phyloP scores from a whole-genome alignment of 2,888 invertebrate species.

The Agrenia bidenticulata region DNA sequence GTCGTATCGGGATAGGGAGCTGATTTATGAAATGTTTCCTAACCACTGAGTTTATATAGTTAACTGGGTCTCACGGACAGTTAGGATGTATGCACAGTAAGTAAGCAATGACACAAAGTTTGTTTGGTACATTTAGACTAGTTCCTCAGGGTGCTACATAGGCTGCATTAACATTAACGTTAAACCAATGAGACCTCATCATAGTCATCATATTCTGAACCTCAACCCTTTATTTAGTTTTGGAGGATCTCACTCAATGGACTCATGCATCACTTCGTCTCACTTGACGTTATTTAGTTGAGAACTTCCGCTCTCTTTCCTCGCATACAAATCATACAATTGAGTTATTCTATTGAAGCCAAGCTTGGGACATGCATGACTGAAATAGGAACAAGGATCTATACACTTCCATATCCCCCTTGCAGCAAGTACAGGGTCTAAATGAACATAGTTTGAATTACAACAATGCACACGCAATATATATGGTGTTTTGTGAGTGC shows the following conservation, averaged over 20 bases:
- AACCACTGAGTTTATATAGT: too few species aligned
- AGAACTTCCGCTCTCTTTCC: slow-evolving; percentile 19
- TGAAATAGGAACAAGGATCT: not conserved
- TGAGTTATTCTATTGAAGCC: slow-evolving; percentile 22
- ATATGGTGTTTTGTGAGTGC: too few species aligned
- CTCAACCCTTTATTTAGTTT: slow-evolving; percentile 16
- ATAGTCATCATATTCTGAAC: not conserved
- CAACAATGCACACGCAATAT: too few species aligned
- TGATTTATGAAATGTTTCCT: too few species aligned
- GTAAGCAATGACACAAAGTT: slow-evolving; percentile 7
- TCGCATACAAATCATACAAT: slow-evolving; percentile 19
- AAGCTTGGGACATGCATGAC: not conserved
- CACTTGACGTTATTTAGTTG: slow-evolving; percentile 19
- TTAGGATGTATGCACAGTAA: not conserved
- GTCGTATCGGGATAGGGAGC: too few species aligned
- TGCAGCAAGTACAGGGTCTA: too few species aligned
- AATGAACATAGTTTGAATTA: too few species aligned
- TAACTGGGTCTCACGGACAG: not conserved
- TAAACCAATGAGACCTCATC: too few species aligned
- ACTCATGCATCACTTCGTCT: slow-evolving; percentile 18
- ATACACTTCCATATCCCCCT: too few species aligned
- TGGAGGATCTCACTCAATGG: slow-evolving; percentile 20
- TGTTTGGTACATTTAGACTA: not conserved
- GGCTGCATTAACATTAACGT: too few species aligned
- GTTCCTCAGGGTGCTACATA: too few species aligned